Conservation (phyloP, 2,113 vertebrate species). For the Crotophaga sulcirostris region DNA sequence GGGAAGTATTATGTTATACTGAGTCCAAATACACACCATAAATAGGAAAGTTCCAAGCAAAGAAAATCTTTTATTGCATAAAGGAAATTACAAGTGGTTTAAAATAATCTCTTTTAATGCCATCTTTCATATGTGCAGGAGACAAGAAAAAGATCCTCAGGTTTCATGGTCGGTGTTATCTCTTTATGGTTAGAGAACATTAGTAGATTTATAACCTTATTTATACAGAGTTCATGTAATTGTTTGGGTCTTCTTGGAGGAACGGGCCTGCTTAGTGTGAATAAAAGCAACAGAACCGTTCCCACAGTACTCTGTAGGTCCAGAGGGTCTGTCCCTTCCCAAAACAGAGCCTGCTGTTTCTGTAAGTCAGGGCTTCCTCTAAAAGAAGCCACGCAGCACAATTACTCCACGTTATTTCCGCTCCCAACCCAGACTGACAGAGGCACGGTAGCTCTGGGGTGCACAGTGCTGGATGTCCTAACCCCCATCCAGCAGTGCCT, state of each 20-base stretch:
- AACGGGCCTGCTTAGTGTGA: background rate
- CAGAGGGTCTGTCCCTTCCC: background rate
- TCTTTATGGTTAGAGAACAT: background rate
- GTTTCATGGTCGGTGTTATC: slow-evolving; percentile 39
- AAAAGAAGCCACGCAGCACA: rapidly evolving
- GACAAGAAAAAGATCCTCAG: slow-evolving; percentile 25
- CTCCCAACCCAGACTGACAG: rapidly evolving
- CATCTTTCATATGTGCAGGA: slow-evolving; percentile 42
- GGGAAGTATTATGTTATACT: slow-evolving; percentile 32
- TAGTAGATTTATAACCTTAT: slow-evolving; percentile 27
- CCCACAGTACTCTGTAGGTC: background rate
- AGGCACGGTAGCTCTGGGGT: background rate
- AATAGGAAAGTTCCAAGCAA: slow-evolving; percentile 45
- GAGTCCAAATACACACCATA: slow-evolving; percentile 42
- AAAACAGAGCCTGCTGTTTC: background rate
- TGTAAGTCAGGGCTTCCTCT: background rate
- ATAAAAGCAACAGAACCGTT: background rate
- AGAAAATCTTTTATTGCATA: slow-evolving; percentile 49
- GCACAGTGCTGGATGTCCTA: background rate
- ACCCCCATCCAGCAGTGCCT: background rate
- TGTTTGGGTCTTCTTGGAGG: background rate
- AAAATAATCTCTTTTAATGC: slow-evolving; percentile 56
- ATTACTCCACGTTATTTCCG: rapidly evolving
- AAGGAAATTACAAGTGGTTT: slow-evolving; percentile 56
- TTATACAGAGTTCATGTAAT: background rate